Conservation (phyloP, 2,113 vertebrate genomes). For the Phasianus colchicus region DNA sequence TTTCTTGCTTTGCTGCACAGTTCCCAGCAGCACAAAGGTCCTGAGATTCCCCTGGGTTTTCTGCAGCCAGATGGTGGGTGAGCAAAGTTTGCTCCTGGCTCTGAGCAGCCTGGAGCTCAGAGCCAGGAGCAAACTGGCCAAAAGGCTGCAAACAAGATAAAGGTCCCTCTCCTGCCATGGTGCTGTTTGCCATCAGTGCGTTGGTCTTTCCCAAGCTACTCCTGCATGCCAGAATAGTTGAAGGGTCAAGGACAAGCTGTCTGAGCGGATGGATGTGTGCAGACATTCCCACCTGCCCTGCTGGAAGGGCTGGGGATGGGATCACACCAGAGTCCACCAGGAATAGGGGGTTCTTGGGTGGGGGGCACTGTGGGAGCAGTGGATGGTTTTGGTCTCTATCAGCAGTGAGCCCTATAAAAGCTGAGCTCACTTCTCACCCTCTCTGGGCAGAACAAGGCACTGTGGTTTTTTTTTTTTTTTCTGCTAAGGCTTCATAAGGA, state of each 20-base stretch:
- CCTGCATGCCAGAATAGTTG: background rate
- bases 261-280: background rate
- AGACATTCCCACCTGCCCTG: background rate
- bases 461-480: background rate
- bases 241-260: background rate
- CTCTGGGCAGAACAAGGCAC: background rate
- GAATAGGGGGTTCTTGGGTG: background rate
- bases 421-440: background rate
- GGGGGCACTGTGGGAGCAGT: background rate
- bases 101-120: too few species aligned
- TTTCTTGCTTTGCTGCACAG: background rate
- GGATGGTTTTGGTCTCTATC: background rate
- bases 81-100: background rate
- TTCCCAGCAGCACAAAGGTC: background rate
- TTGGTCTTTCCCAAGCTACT: background rate
- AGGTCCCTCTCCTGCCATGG: background rate
- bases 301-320: background rate
- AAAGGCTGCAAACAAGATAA: background rate
- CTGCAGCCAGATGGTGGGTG: background rate
- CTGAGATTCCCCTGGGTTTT: background rate
- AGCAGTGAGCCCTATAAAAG: background rate
- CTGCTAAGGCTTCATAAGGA: background rate
- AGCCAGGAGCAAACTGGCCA: background rate
- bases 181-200: background rate
- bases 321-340: background rate